A percentile compares a stretch with the other conserved stretches of the same genome.
These are phyloP conservation scores for Alcedo quadribrachys DNA, from an alignment of 2,797 vertebrate species.

Conservation along the genomic window DNA sequence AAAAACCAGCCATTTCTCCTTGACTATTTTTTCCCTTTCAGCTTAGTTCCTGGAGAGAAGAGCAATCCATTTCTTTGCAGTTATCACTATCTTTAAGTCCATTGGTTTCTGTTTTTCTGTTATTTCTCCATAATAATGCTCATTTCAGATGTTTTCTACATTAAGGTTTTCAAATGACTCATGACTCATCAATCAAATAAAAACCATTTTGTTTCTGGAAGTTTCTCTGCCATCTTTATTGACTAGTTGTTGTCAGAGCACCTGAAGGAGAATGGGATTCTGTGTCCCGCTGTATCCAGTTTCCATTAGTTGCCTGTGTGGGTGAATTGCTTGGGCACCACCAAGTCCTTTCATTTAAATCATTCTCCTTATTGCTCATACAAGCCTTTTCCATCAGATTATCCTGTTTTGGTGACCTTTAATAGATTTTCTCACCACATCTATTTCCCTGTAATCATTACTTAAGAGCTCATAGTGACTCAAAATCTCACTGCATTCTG, in stretches of 20 bases:
- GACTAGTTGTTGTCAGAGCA: background rate
- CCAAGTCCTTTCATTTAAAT: background rate
- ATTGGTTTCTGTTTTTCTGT: background rate
- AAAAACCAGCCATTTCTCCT: background rate
- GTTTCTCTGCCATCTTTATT: background rate
- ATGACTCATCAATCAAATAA: background rate
- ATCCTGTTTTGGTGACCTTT: background rate
- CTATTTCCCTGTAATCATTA: background rate
- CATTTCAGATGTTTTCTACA: background rate
- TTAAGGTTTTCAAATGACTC: background rate
- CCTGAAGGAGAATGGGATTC: background rate
- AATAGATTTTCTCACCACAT: background rate
- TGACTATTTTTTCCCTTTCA: background rate
- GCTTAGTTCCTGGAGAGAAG: background rate
- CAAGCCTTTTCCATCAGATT: background rate
- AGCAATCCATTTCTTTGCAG: background rate
- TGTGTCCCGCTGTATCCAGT: rapidly evolving
- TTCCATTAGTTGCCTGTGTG: background rate
- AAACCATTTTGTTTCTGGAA: background rate
- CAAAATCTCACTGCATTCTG: background rate
- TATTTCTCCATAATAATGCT: background rate
- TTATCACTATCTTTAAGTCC: background rate
- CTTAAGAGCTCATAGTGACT: background rate
- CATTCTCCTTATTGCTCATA: background rate
- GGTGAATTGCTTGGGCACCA: background rate